Evolutionary conservation across 2,113 vertebrate genomes (phyloP).

Genomic region (Cryptomyrus ogoouensis): DNA sequence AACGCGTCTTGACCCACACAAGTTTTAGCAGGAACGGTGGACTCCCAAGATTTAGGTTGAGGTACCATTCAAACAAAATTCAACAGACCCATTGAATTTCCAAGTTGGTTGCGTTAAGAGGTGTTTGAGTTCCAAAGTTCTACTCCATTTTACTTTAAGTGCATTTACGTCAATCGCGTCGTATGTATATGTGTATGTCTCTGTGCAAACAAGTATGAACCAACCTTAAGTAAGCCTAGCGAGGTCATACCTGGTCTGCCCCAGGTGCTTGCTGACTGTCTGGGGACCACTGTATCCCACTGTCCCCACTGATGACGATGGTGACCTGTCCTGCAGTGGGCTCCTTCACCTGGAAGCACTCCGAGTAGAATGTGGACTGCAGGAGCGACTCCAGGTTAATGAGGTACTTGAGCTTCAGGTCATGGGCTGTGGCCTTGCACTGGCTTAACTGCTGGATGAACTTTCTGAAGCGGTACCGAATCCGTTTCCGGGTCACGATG

Average conservation of each 20-base stretch:
- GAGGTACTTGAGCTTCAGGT: slow-evolving; percentile 93
- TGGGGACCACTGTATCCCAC: slow-evolving; percentile 80
- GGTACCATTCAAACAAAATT: too few species aligned
- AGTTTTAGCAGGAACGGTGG: too few species aligned
- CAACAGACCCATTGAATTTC: too few species aligned
- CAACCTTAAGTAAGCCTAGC: too few species aligned
- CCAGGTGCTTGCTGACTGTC: slow-evolving; percentile 42
- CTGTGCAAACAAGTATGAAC: neutral
- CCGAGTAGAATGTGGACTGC: slow-evolving; percentile 80
- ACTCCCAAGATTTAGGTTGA: too few species aligned
- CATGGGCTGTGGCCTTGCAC: slow-evolving; percentile 80
- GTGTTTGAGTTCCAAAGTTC: too few species aligned
- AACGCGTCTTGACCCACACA: too few species aligned
- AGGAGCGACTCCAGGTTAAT: slow-evolving; percentile 90
- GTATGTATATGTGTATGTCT: neutral
- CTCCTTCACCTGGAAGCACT: slow-evolving; percentile 82
- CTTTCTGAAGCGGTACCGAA: slow-evolving; percentile 85
- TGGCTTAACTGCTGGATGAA: slow-evolving; percentile 90
- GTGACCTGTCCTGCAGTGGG: slow-evolving; percentile 67
- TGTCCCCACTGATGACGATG: slow-evolving; percentile 80
- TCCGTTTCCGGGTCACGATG: slow-evolving; percentile 88
- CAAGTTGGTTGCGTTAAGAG: too few species aligned
- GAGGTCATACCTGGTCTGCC: neutral
- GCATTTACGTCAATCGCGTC: neutral
- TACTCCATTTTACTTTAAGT: neutral